Conservation (phyloP, 2,113 vertebrate species). For the Actenoides lindsayi region DNA sequence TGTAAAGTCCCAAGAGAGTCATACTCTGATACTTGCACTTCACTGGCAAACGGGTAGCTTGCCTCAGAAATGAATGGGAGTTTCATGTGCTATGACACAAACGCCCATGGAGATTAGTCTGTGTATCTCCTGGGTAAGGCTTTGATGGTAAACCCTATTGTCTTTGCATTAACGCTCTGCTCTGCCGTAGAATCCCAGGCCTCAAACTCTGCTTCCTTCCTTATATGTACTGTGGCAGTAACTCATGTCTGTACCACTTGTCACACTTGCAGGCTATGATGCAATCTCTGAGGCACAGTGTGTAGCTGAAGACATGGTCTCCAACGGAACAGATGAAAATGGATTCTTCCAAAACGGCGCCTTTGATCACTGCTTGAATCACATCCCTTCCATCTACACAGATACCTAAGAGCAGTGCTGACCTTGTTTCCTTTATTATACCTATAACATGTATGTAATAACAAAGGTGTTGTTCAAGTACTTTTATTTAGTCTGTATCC, state of each 20-base stretch:
- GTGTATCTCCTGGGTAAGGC: background rate
- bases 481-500: slow-evolving; percentile 72
- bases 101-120: background rate
- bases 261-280: slow-evolving; percentile 82
- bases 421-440: slow-evolving; percentile 33
- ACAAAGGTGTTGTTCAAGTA: slow-evolving; percentile 65
- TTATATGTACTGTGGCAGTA: background rate
- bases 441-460: slow-evolving; percentile 67
- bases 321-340: slow-evolving; percentile 84
- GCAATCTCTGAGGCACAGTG: slow-evolving; percentile 83
- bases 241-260: background rate
- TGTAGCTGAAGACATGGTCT: slow-evolving; percentile 79
- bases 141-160: background rate
- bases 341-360: slow-evolving; percentile 91
- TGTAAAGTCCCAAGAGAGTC: background rate
- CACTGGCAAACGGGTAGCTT: background rate
- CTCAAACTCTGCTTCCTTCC: background rate
- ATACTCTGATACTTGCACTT: background rate
- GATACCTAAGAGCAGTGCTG: slow-evolving; percentile 81
- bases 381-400: slow-evolving; percentile 93
- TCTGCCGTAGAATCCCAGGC: background rate
- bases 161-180: background rate
- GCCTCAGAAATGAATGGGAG: background rate
- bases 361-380: slow-evolving; percentile 93
- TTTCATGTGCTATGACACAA: background rate